phyloP scores from a whole-genome alignment of 2,797 vertebrate species.

The Oreochromis mossambicus region DNA sequence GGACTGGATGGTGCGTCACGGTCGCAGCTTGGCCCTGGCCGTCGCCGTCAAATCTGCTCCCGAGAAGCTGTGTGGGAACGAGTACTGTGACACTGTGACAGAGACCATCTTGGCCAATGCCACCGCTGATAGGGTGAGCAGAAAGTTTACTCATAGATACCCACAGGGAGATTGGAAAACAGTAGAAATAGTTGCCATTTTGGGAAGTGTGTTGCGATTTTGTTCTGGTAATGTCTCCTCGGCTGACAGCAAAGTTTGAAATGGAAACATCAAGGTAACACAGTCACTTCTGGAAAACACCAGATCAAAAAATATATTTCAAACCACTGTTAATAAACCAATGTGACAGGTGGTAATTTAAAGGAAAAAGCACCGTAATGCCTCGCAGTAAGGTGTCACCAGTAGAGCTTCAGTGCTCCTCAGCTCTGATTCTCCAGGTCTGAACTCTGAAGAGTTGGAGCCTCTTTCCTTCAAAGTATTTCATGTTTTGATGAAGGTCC shows the following conservation, averaged over 20 bases:
- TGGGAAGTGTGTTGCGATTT: background rate
- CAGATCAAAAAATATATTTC: background rate
- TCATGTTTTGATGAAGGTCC: background rate
- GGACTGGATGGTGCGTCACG: slow-evolving; percentile 98
- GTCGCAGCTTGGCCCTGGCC: slow-evolving; percentile 90
- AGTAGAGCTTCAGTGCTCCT: background rate
- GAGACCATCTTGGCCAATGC: slow-evolving; percentile 87
- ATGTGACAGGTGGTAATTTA: background rate
- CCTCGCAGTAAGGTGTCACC: background rate
- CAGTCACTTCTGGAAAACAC: background rate
- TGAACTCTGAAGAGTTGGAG: background rate
- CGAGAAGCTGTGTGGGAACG: slow-evolving; percentile 82
- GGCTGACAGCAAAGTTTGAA: background rate
- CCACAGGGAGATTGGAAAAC: background rate
- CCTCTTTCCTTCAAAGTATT: background rate
- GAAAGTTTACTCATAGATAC: background rate
- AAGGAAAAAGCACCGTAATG: background rate
- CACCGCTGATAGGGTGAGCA: slow-evolving; percentile 88
- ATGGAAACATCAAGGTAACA: background rate
- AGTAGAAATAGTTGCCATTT: background rate
- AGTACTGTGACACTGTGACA: slow-evolving; percentile 79
- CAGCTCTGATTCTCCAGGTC: background rate
- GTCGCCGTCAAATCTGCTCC: slow-evolving; percentile 87
- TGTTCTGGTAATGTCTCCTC: background rate
- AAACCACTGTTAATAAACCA: background rate